phyloP scores from a whole-genome alignment of 1,140 invertebrate genomes.

The Heliconius nattereri region DNA sequence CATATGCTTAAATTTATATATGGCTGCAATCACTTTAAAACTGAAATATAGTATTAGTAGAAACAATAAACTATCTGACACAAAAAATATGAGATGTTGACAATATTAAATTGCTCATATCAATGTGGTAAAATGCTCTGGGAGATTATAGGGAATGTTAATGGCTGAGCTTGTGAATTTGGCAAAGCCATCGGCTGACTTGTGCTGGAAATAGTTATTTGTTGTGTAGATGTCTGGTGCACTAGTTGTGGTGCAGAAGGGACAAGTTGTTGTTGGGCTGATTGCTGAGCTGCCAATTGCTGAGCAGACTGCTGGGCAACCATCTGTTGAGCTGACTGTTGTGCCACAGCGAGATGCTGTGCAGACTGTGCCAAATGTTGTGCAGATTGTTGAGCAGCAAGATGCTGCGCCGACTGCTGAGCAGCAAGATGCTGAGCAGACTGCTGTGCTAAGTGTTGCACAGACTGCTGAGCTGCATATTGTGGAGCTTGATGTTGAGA shows the following conservation, averaged over 20 bases:
- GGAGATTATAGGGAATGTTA: constrained; percentile 77
- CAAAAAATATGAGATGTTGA: not conserved
- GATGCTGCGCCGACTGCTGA: constrained; percentile 65
- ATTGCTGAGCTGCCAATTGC: constrained; percentile 69
- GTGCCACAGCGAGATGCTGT: constrained; percentile 59
- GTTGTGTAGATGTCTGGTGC: constrained; percentile 74
- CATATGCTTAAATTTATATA: not conserved
- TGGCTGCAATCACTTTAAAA: not conserved
- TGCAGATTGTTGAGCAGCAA: constrained; percentile 65
- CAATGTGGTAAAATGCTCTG: constrained; percentile 76
- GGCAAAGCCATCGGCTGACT: constrained; percentile 74
- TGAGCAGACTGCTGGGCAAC: constrained; percentile 70
- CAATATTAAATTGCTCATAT: constrained; percentile 3
- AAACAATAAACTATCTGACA: constrained; percentile 1
- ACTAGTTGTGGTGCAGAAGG: constrained; percentile 65
- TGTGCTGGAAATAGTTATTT: constrained; percentile 74
- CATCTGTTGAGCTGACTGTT: constrained; percentile 60
- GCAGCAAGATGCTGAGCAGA: constrained; percentile 67
- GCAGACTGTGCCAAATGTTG: constrained; percentile 64
- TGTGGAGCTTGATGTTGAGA: constrained; percentile 69
- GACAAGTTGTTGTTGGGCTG: constrained; percentile 64
- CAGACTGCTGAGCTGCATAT: constrained; percentile 67
- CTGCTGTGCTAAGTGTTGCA: constrained; percentile 67
- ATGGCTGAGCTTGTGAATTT: constrained; percentile 71
- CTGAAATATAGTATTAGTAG: not conserved